phyloP scores from a whole-genome alignment of 2,888 invertebrate genomes.

The Glyphotaelius pellucidus region DNA sequence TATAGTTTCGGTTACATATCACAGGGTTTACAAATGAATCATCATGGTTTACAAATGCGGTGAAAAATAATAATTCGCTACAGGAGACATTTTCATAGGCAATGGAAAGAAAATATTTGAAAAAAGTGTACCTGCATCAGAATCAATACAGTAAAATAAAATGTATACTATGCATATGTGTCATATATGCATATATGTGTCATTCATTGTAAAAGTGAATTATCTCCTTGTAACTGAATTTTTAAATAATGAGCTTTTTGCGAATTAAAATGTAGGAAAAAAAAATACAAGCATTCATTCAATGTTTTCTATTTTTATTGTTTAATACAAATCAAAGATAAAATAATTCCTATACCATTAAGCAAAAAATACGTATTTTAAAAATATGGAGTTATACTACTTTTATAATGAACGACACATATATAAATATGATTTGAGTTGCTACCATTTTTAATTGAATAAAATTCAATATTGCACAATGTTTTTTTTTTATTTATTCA shows the following conservation, averaged over 20 bases:
- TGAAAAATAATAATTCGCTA: neutral
- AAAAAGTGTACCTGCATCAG: neutral
- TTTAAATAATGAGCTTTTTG: no score
- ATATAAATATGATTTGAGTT: constrained; percentile 22
- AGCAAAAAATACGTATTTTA: no score
- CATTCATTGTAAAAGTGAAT: no score
- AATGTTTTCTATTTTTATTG: no score
- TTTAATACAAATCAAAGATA: no score
- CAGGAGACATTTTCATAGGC: neutral
- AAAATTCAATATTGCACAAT: constrained; percentile 34
- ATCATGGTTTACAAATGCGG: neutral
- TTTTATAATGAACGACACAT: no score
- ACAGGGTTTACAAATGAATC: neutral
- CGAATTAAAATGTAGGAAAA: no score
- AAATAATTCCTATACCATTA: no score
- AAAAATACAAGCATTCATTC: no score
- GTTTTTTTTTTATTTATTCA: neutral
- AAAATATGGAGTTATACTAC: no score
- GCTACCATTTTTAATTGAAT: constrained; percentile 5
- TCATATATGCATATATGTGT: no score
- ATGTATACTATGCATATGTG: neutral
- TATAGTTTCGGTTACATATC: constrained; percentile 18
- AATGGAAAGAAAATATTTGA: neutral
- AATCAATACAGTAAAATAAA: neutral
- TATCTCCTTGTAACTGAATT: no score